Evolutionary conservation across 1,140 invertebrate species (phyloP), one percentile per base, ranked within the genome.

Genomic region (Coelopa frigida): DNA sequence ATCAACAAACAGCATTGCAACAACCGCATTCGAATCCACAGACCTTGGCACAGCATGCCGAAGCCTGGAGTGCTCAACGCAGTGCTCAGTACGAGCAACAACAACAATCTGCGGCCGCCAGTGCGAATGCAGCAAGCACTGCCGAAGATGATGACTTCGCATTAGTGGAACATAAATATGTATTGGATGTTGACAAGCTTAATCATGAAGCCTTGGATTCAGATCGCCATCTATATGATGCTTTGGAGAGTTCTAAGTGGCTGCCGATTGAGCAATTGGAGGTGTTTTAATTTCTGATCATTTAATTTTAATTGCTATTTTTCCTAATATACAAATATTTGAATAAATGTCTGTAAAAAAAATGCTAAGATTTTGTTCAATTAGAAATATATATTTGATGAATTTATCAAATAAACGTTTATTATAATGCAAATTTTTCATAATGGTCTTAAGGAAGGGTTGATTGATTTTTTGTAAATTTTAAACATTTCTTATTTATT

Each of bases 161-260:
- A 0, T 48, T 68, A 22, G 62, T 64, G 80, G 86, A 89, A 44
- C 85, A 89, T 59, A 84, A 84, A 49, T 70, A 76, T 43, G 71
- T 78, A 21, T 59, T 87, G 20, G 85, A 89, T 57, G 63, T 84
- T 5, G 85, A 89, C 14, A 81, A 81, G 58, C 61, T 83, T 48
- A 89, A 89, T 60, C 73, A 79, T 49, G 85, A 89, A 48, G 73
- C 78, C 27, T 76, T 84, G 24, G 82, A 88, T 46, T 75, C 81
- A 31, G 84, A 87, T 57, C 75, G 80, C 35, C 82, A 79, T 48
- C 68, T 89, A 1, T 89, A 85, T 80, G 85, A 87, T 70, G 81
- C 80, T n/a, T 55, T 89, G 22, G 85, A 89, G 62, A 79, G 80
- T 52, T 87, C 84, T 3, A 83, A 85, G 55, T 89, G 85, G 85